These are phyloP conservation scores for Drosophila nikananu DNA, from an alignment of 1,140 invertebrate species.

Conservation along the genomic window DNA sequence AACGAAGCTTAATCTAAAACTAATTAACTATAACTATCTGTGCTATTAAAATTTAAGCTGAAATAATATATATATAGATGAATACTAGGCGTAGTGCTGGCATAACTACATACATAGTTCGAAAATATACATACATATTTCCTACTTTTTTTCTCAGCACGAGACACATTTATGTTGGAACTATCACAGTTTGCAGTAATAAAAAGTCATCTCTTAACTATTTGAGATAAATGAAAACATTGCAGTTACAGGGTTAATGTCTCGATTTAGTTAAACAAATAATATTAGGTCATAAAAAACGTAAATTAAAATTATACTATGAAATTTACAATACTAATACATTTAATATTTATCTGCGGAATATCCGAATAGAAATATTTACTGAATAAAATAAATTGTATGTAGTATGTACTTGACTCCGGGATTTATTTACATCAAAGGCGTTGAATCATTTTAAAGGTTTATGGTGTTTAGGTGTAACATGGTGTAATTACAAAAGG, in stretches of 20 bases:
- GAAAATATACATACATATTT: slow-evolving; percentile 20
- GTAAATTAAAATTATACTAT: slow-evolving; percentile 28
- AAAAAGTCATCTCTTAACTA: not conserved
- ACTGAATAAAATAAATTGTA: slow-evolving; percentile 77
- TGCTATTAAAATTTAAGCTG: slow-evolving; percentile 82
- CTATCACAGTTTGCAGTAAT: not conserved
- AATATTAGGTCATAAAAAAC: slow-evolving; percentile 19
- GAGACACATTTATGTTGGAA: not conserved
- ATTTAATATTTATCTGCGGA: slow-evolving; percentile 46
- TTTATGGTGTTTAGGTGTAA: no score
- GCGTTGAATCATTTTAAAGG: no score
- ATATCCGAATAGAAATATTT: slow-evolving; percentile 65
- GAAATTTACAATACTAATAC: slow-evolving; percentile 38
- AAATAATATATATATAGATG: slow-evolving; percentile 33
- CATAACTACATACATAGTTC: slow-evolving; percentile 37
- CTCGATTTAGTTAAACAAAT: slow-evolving; percentile 31
- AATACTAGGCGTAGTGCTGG: slow-evolving; percentile 16
- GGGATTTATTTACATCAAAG: no score
- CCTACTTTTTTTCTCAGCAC: not conserved
- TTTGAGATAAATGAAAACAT: slow-evolving; percentile 7
- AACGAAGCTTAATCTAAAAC: slow-evolving; percentile 33
- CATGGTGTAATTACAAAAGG: no score
- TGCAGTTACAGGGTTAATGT: slow-evolving; percentile 8
- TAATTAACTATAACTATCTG: slow-evolving; percentile 76
- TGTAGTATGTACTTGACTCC: slow-evolving; percentile 55